Percentiles rank a stretch among this genome's conserved stretches.
Conservation (phyloP, 1,140 invertebrate species). For the Drosophila sulfurigaster region DNA sequence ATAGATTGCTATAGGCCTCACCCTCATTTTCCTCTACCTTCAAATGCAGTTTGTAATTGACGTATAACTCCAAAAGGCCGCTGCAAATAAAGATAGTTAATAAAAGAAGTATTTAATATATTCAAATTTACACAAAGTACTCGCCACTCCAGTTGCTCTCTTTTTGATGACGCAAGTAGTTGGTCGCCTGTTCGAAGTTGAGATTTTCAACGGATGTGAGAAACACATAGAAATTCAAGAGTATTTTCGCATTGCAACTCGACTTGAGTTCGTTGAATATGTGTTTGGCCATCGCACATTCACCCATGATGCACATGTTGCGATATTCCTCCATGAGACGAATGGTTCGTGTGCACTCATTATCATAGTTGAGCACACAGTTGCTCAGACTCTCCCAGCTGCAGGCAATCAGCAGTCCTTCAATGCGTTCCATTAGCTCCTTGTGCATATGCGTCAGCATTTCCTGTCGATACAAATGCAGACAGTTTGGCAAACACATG, state of each 20-base stretch:
- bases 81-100: conserved; percentile 16
- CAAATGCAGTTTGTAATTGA: conserved; percentile 53
- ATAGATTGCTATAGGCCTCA: conserved; percentile 41
- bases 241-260: conserved; percentile 17
- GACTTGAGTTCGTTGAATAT: conserved; percentile 47
- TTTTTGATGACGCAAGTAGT: conserved; percentile 10
- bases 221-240: conserved; percentile 49
- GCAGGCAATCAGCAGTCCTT: conserved; percentile 23
- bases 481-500: not conserved
- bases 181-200: conserved; percentile 41
- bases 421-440: conserved; percentile 62
- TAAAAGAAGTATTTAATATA: no score
- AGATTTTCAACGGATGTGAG: conserved; percentile 55
- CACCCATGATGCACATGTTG: conserved; percentile 33
- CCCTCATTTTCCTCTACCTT: not conserved
- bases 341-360: conserved; percentile 8
- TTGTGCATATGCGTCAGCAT: conserved; percentile 73
- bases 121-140: conserved; percentile 57
- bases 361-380: conserved; percentile 7
- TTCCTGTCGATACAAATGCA: conserved; percentile 32
- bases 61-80: conserved; percentile 48
- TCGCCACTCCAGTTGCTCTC: conserved; percentile 43
- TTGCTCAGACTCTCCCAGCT: conserved; percentile 25
- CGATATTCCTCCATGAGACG: conserved; percentile 53
- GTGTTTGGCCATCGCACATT: conserved; percentile 48